These are phyloP conservation scores for Micronycteris hirsuta DNA, from an alignment of 2,113 vertebrate species.

Conservation along the genomic window DNA sequence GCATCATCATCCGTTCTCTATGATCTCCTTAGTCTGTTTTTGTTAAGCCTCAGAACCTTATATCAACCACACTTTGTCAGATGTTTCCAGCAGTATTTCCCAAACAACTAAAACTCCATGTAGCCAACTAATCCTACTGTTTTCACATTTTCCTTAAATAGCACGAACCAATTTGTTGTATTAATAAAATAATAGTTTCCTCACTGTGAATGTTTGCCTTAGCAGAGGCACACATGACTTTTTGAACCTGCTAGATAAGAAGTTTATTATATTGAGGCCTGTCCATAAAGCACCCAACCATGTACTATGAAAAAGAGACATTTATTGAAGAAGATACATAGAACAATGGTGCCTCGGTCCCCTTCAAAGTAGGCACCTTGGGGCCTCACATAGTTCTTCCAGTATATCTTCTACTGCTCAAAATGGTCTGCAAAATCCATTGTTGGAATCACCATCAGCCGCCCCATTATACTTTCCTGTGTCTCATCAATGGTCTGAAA, in stretches of 20 bases:
- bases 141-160: neutral
- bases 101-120: neutral
- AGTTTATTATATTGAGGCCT: neutral
- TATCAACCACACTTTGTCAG: neutral
- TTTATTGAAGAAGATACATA: too few species aligned
- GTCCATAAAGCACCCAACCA: too few species aligned
- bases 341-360: too few species aligned
- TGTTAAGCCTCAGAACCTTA: neutral
- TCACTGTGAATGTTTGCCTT: neutral
- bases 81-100: neutral
- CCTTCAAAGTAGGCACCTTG: too few species aligned
- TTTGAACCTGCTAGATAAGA: neutral
- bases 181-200: neutral
- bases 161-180: neutral
- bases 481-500: too few species aligned
- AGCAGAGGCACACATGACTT: neutral
- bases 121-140: neutral
- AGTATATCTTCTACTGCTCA: too few species aligned
- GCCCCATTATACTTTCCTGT: too few species aligned
- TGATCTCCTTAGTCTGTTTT: neutral
- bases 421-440: too few species aligned
- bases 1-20: neutral
- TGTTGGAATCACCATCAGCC: too few species aligned
- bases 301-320: too few species aligned
- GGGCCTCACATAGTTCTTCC: too few species aligned